Percentiles rank a stretch among this genome's conserved stretches.
Evolutionary conservation across 2,113 vertebrate species (phyloP).

Genomic region (Cathartes aura): DNA sequence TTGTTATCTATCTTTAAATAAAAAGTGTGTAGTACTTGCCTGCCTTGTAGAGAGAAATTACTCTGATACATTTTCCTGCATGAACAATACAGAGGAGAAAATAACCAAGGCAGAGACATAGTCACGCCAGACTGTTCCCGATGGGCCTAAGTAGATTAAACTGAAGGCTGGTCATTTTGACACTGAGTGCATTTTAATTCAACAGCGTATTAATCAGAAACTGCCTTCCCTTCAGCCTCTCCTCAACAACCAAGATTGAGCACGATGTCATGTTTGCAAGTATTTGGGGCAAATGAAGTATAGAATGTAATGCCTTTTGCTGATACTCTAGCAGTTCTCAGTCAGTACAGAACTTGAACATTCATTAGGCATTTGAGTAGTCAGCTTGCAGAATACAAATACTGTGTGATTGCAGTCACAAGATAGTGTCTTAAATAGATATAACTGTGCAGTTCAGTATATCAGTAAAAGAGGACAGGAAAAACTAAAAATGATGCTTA

Average conservation of each 20-base stretch:
- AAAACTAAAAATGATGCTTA: not conserved
- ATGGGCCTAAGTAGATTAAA: not conserved
- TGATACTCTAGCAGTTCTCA: not conserved
- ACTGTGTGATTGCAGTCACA: not conserved
- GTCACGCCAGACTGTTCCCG: not conserved
- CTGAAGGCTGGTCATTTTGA: not conserved
- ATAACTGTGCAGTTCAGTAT: not conserved
- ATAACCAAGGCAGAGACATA: not conserved
- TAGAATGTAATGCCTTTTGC: slow-evolving; percentile 53
- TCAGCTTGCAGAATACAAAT: slow-evolving; percentile 39
- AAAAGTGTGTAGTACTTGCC: not conserved
- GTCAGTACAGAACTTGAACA: not conserved
- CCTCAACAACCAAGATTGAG: not conserved
- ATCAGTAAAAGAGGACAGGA: slow-evolving; percentile 15
- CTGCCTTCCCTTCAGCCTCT: not conserved
- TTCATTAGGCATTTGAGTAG: slow-evolving; percentile 7
- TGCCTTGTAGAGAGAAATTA: slow-evolving; percentile 11
- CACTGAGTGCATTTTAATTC: slow-evolving; percentile 19
- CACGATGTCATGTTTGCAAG: not conserved
- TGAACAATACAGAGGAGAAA: not conserved
- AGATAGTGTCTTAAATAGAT: not conserved
- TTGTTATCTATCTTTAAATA: not conserved
- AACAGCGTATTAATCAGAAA: not conserved
- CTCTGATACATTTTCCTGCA: not conserved
- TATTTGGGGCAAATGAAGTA: not conserved